These are phyloP conservation scores for Barypeithes pellucidus DNA, from an alignment of 2,888 invertebrate species.

Conservation along the genomic window DNA sequence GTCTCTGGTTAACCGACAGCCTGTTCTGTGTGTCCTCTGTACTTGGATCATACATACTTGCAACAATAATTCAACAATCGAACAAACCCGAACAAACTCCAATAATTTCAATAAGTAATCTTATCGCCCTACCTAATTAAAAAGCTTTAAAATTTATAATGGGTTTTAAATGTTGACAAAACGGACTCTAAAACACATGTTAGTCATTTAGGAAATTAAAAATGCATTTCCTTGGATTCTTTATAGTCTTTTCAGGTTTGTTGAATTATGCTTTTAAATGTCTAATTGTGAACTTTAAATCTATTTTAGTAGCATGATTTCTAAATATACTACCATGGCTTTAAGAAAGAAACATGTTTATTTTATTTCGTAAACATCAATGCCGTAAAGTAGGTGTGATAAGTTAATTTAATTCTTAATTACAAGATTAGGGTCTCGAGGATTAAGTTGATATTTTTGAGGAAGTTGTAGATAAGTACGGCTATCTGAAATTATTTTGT, in stretches of 20 bases:
- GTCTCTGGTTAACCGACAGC: too few relatives aligned
- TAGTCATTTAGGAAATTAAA: constrained; percentile 10
- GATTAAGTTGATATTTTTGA: constrained; percentile 4
- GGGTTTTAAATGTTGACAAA: too few relatives aligned
- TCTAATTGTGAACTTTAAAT: constrained; percentile 6
- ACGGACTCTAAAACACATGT: background rate
- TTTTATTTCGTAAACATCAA: constrained; percentile 19
- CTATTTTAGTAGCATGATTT: constrained; percentile 16
- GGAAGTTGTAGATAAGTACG: background rate
- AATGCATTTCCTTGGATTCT: background rate
- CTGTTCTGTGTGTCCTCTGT: too few relatives aligned
- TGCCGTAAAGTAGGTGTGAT: background rate
- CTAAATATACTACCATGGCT: constrained; percentile 5
- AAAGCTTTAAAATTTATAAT: too few relatives aligned
- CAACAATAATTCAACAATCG: too few relatives aligned
- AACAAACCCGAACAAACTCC: too few relatives aligned
- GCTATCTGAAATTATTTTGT: too few relatives aligned
- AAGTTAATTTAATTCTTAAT: constrained; percentile 18
- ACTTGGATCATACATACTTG: too few relatives aligned
- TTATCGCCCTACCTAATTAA: background rate
- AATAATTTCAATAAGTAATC: too few relatives aligned
- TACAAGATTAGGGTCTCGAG: constrained; percentile 14
- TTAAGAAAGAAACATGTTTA: constrained; percentile 19
- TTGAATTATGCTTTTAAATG: background rate
- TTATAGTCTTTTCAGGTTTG: constrained; percentile 1